These are phyloP conservation scores for Cinclus cinclus DNA, from an alignment of 2,113 vertebrate species.

Conservation along the genomic window DNA sequence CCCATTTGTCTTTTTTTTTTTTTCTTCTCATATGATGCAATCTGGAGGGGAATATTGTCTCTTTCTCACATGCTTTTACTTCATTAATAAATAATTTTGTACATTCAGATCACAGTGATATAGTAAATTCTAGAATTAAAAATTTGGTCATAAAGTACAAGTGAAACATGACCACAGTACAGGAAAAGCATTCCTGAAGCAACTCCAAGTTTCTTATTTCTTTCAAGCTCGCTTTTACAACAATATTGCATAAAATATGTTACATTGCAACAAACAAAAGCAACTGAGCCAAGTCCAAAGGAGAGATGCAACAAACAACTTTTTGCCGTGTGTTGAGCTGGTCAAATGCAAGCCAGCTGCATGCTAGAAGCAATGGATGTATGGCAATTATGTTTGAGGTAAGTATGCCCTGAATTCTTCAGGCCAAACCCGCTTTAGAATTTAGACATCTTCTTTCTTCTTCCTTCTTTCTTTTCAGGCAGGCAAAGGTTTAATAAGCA, in stretches of 20 bases:
- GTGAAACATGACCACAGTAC: neutral
- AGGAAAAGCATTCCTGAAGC: neutral
- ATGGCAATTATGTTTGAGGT: neutral
- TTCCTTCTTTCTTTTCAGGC: neutral
- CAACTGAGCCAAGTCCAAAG: neutral
- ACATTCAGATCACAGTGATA: neutral
- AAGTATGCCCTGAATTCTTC: neutral
- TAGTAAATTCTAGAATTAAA: neutral
- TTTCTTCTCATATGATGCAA: neutral
- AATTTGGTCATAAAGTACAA: neutral
- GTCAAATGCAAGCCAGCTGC: neutral
- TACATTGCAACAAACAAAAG: neutral
- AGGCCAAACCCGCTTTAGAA: neutral
- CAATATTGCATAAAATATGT: neutral
- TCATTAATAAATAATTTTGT: neutral
- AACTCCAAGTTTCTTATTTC: neutral
- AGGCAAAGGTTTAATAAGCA: neutral
- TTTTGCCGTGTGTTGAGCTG: neutral
- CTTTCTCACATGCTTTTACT: neutral
- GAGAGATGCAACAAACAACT: neutral
- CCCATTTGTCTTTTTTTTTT: neutral
- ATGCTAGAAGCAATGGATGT: neutral
- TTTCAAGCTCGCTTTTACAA: neutral
- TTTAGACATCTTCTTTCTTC: neutral
- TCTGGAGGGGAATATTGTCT: neutral